Evolutionary conservation across 2,797 vertebrate species (phyloP).

Genomic region (Channa striata): DNA sequence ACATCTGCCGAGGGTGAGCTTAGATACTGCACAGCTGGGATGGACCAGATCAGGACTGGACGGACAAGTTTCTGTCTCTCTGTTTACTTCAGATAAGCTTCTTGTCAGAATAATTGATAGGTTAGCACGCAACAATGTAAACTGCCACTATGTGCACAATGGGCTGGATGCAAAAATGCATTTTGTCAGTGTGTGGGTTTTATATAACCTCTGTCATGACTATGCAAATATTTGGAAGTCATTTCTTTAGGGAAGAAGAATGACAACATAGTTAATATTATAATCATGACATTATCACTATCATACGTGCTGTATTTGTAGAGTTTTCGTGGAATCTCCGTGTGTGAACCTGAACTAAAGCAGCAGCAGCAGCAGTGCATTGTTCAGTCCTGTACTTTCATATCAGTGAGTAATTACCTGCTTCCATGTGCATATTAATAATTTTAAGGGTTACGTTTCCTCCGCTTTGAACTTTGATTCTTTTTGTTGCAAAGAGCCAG

Average conservation of each 20-base stretch:
- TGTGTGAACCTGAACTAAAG: background rate
- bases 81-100: background rate
- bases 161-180: conserved; percentile 13
- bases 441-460: conserved; percentile 19
- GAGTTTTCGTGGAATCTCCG: background rate
- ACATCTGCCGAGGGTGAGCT: conserved; percentile 37
- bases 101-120: conserved; percentile 1
- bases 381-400: background rate
- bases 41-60: conserved; percentile 4
- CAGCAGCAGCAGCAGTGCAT: background rate
- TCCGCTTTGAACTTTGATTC: conserved; percentile 37
- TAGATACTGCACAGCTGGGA: conserved; percentile 1
- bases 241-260: background rate
- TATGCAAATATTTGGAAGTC: conserved; percentile 4
- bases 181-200: conserved; percentile 17
- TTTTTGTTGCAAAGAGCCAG: background rate
- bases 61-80: background rate
- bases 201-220: conserved; percentile 18
- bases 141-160: conserved; percentile 15
- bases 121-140: background rate
- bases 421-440: background rate
- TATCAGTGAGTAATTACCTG: too few relatives aligned
- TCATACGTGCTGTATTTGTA: background rate
- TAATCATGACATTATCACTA: background rate
- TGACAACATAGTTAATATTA: background rate